Evolutionary conservation across 2,113 vertebrate species (phyloP).

Genomic region (Xenus cinereus): DNA sequence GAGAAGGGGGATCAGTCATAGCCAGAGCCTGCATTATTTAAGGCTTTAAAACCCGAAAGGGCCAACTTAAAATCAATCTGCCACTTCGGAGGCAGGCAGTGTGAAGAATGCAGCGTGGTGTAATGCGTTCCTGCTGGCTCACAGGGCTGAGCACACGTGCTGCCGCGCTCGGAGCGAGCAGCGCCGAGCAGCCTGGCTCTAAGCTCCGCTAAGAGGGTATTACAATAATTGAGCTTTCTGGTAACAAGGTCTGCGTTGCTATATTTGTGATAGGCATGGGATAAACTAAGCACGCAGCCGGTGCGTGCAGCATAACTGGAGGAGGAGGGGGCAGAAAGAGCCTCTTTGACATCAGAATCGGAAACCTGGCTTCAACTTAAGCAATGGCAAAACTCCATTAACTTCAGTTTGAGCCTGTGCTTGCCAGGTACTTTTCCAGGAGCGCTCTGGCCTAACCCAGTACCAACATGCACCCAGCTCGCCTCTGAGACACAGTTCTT

Average conservation of each 20-base stretch:
- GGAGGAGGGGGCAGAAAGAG: background rate
- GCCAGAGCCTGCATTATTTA: constrained; percentile 7
- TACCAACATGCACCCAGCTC: background rate
- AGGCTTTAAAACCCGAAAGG: constrained; percentile 26
- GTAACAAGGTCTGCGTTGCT: background rate
- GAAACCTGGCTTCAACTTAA: background rate
- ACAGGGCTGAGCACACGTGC: constrained; percentile 1
- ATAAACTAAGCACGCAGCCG: background rate
- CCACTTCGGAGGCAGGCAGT: background rate
- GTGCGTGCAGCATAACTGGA: background rate
- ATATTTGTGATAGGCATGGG: constrained; percentile 26
- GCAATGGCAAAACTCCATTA: background rate
- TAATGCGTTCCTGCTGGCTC: background rate
- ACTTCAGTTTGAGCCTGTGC: background rate
- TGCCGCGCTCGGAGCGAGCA: background rate
- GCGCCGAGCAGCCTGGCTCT: background rate
- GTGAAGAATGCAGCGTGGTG: background rate
- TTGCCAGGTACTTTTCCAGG: background rate
- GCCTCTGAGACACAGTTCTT: background rate
- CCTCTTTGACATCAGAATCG: background rate
- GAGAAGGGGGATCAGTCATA: constrained; percentile 1
- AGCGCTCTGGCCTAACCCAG: background rate
- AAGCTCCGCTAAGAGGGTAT: background rate
- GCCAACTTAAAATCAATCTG: constrained; percentile 35
- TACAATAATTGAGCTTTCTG: constrained; percentile 36